Percentiles rank a stretch among this genome's conserved stretches.
Evolutionary conservation across 2,888 invertebrate species (phyloP).

Genomic region (Chromoteleia sp.): DNA sequence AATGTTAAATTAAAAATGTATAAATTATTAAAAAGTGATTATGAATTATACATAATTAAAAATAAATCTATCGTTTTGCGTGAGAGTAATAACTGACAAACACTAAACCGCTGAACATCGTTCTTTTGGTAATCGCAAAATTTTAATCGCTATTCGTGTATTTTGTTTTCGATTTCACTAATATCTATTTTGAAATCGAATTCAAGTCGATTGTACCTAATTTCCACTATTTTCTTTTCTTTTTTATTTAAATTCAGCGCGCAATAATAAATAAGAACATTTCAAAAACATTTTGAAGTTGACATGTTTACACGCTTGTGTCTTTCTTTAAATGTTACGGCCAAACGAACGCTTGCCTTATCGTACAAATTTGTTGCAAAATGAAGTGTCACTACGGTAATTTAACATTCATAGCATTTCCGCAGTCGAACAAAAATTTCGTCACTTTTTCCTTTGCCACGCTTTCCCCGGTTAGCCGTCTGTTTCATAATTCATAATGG

Average conservation of each 20-base stretch:
- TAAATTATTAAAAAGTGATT: no score
- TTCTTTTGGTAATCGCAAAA: no score
- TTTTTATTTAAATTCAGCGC: no score
- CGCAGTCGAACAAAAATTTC: constrained; percentile 54
- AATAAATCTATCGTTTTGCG: no score
- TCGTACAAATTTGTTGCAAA: constrained; percentile 45
- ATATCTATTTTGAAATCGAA: constrained; percentile 2
- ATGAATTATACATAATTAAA: no score
- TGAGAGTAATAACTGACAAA: no score
- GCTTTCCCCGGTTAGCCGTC: constrained; percentile 43
- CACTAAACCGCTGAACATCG: neutral
- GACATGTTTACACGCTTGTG: constrained; percentile 5
- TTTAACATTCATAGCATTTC: constrained; percentile 66
- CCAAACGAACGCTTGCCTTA: constrained; percentile 27
- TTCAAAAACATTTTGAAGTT: neutral
- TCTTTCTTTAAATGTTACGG: constrained; percentile 17
- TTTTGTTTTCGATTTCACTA: constrained; percentile 1
- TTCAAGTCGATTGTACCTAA: no score
- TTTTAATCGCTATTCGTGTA: no score
- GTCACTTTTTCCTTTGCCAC: constrained; percentile 47
- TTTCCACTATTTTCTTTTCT: neutral
- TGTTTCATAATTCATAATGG: constrained; percentile 68
- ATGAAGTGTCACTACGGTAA: constrained; percentile 55
- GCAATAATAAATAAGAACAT: no score
- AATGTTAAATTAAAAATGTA: no score